phyloP scores from a whole-genome alignment of 2,888 invertebrate genomes.

The Suillia variegata region DNA sequence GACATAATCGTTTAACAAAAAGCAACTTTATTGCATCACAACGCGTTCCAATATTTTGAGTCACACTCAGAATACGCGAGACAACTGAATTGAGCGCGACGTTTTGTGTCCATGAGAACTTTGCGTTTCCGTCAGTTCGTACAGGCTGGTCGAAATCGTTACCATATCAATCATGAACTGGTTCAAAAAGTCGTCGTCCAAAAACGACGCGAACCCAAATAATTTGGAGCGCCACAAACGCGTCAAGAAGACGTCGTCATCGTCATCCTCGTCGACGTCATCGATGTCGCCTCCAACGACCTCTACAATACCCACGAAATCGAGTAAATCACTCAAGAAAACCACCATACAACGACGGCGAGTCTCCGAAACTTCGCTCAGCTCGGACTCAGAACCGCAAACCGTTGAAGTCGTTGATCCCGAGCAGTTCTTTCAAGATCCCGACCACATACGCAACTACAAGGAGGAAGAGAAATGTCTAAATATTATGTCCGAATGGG shows the following conservation, averaged over 20 bases:
- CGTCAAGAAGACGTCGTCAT: constrained; percentile 21
- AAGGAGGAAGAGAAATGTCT: constrained; percentile 55
- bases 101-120: constrained; percentile 65
- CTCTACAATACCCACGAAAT: background rate
- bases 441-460: constrained; percentile 56
- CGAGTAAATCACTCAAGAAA: background rate
- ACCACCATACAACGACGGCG: background rate
- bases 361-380: constrained; percentile 34
- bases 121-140: constrained; percentile 68
- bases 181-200: constrained; percentile 70
- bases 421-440: constrained; percentile 59
- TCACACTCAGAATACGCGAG: too few relatives aligned
- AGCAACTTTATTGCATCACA: too few relatives aligned
- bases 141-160: constrained; percentile 69
- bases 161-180: constrained; percentile 67
- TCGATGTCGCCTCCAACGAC: background rate
- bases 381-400: constrained; percentile 36
- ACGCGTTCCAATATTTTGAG: too few relatives aligned
- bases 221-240: constrained; percentile 28
- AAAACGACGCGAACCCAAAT: constrained; percentile 63
- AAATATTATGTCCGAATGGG: constrained; percentile 58
- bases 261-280: background rate
- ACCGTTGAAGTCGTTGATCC: constrained; percentile 54
- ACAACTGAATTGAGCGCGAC: background rate
- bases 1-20: too few relatives aligned